Evolutionary conservation across 2,797 vertebrate species (phyloP).

Genomic region (Streptopelia turtur): DNA sequence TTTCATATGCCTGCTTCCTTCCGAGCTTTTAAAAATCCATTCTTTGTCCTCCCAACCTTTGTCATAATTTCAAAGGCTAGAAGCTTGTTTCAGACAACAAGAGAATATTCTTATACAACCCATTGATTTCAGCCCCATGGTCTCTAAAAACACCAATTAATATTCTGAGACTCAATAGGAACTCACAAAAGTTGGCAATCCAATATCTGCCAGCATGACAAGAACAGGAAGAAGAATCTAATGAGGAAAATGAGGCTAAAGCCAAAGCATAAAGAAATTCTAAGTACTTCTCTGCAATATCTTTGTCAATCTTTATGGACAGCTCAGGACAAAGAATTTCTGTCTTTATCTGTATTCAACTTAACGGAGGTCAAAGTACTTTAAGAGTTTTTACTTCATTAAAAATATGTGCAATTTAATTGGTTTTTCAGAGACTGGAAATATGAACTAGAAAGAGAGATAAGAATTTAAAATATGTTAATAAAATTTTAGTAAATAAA

Average conservation of each 20-base stretch:
- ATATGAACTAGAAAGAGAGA: background rate
- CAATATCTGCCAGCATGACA: constrained; percentile 7
- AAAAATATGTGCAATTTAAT: background rate
- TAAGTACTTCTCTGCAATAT: background rate
- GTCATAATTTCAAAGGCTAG: background rate
- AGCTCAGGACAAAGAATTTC: background rate
- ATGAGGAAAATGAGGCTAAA: constrained; percentile 17
- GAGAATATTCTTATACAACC: background rate
- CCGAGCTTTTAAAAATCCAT: background rate
- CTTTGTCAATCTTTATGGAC: background rate
- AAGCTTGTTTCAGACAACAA: background rate
- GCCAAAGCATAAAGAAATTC: background rate
- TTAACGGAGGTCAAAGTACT: background rate
- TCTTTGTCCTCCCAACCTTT: background rate
- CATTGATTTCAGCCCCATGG: constrained; percentile 15
- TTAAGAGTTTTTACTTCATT: background rate
- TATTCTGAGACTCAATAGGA: background rate
- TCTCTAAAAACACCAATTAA: background rate
- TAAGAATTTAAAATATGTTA: background rate
- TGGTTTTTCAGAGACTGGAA: background rate
- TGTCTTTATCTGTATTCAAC: background rate
- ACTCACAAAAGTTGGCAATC: background rate
- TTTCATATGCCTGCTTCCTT: background rate
- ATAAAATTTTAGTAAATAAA: background rate
- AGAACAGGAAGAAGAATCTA: background rate